Percentiles rank a stretch among this genome's conserved stretches.
Conservation (phyloP, 2,797 vertebrate genomes). For the Brotula barbata region DNA sequence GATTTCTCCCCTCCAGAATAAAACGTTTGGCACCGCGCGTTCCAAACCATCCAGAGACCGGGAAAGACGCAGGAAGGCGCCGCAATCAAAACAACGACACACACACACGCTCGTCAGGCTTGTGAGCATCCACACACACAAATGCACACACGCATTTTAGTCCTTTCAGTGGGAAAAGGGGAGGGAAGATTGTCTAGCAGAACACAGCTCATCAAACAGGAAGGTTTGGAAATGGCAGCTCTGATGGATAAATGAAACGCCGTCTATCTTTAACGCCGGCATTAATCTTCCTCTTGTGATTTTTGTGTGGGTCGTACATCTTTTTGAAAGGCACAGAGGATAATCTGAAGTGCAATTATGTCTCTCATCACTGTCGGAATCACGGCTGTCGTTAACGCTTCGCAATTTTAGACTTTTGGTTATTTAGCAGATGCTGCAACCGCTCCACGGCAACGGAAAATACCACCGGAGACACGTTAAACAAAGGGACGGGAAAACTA, state of each 20-base stretch:
- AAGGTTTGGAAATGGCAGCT: conserved; percentile 37
- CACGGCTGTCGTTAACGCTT: conserved; percentile 3
- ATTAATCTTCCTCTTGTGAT: conserved; percentile 30
- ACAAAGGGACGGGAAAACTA: too few species aligned
- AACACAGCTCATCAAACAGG: conserved; percentile 47
- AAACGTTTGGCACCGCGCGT: too few species aligned
- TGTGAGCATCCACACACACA: neutral
- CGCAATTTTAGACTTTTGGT: conserved; percentile 5
- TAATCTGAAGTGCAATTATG: conserved; percentile 24
- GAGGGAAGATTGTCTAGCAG: conserved; percentile 23
- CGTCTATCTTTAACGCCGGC: conserved; percentile 6
- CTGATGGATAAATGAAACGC: conserved; percentile 35
- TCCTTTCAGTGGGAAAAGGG: conserved; percentile 17
- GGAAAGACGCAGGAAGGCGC: too few species aligned
- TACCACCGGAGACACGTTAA: too few species aligned
- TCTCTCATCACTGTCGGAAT: conserved; percentile 16
- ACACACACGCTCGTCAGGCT: neutral
- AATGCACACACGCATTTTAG: too few species aligned
- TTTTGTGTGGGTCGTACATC: conserved; percentile 9
- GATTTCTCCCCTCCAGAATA: conserved; percentile 32
- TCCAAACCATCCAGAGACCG: too few species aligned
- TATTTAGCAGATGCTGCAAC: too few species aligned
- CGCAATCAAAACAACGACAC: neutral
- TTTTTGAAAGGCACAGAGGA: conserved; percentile 20
- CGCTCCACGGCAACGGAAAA: too few species aligned